Evolutionary conservation across 1,140 invertebrate species (phyloP).

Genomic region (Drosophila repletoides): DNA sequence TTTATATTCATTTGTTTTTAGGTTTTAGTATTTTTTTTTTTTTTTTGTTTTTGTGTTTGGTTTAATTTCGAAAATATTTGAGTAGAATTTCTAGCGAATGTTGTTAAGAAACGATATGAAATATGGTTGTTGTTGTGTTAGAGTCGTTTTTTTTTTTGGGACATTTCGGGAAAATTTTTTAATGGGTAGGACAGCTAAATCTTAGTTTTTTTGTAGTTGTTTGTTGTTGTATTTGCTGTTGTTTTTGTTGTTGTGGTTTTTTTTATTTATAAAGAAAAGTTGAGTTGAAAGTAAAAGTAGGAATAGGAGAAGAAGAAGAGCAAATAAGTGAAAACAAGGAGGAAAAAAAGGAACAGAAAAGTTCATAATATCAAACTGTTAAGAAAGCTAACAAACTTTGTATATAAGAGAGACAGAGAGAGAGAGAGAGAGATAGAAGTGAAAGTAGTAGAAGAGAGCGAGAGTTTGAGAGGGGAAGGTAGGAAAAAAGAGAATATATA

Average conservation of each 20-base stretch:
- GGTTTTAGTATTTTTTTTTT: slow-evolving; percentile 26
- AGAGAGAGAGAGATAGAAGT: slow-evolving; percentile 19
- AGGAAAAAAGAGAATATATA: slow-evolving; percentile 18
- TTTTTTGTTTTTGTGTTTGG: slow-evolving; percentile 36
- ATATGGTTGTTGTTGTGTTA: slow-evolving; percentile 74
- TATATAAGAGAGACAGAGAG: slow-evolving; percentile 7
- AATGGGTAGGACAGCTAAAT: slow-evolving; percentile 34
- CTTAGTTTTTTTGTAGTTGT: slow-evolving; percentile 39
- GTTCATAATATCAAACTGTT: slow-evolving; percentile 21
- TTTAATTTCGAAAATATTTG: slow-evolving; percentile 31
- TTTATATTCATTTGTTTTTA: slow-evolving; percentile 34
- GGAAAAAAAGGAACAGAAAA: slow-evolving; percentile 9
- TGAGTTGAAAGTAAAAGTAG: slow-evolving; percentile 1
- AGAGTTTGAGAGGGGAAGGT: slow-evolving; percentile 25
- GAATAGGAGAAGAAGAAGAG: not conserved
- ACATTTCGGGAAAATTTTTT: slow-evolving; percentile 6
- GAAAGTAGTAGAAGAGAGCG: slow-evolving; percentile 39
- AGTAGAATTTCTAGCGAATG: slow-evolving; percentile 48
- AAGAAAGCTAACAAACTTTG: slow-evolving; percentile 33
- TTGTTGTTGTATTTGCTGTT: slow-evolving; percentile 55
- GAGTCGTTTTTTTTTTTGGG: slow-evolving; percentile 36
- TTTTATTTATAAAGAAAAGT: slow-evolving; percentile 28
- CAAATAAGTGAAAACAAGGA: slow-evolving; percentile 37
- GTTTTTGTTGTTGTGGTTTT: slow-evolving; percentile 44
- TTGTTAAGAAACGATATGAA: slow-evolving; percentile 72